Evolutionary conservation across 1,140 invertebrate genomes (phyloP).

Genomic region (Spodoptera frugiperda): DNA sequence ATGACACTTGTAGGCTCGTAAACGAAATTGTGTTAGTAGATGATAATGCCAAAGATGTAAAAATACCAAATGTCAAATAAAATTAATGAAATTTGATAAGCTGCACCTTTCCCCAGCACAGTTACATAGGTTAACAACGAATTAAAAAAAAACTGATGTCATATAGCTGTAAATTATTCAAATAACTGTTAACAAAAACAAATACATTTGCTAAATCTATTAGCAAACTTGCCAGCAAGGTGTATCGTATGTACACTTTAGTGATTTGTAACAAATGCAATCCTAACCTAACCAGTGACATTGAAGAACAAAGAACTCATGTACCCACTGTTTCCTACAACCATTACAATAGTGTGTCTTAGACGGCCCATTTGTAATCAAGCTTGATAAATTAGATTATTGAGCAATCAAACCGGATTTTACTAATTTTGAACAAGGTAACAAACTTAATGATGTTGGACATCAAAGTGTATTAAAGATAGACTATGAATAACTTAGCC

Average conservation of each 20-base stretch:
- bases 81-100: not conserved
- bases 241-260: not conserved
- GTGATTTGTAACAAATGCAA: slow-evolving; percentile 20
- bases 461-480: slow-evolving; percentile 21
- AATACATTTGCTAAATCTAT: not conserved
- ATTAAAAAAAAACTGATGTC: slow-evolving; percentile 13
- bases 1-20: too few species aligned
- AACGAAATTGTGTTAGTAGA: too few species aligned
- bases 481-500: slow-evolving; percentile 21
- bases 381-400: slow-evolving; percentile 57
- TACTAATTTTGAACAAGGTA: not conserved
- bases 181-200: not conserved
- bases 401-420: slow-evolving; percentile 47
- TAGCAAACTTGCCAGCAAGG: not conserved
- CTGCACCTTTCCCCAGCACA: not conserved
- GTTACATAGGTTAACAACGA: not conserved
- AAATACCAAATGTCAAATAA: not conserved
- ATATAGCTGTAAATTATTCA: not conserved
- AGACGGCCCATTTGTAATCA: slow-evolving; percentile 54
- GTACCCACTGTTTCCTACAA: slow-evolving; percentile 52
- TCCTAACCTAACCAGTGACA: slow-evolving; percentile 49
- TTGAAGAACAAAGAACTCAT: slow-evolving; percentile 47
- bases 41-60: too few species aligned
- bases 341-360: slow-evolving; percentile 57
- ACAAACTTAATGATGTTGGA: slow-evolving; percentile 28